Conservation (phyloP, 2,113 vertebrate genomes). For the Oceanites oceanicus region DNA sequence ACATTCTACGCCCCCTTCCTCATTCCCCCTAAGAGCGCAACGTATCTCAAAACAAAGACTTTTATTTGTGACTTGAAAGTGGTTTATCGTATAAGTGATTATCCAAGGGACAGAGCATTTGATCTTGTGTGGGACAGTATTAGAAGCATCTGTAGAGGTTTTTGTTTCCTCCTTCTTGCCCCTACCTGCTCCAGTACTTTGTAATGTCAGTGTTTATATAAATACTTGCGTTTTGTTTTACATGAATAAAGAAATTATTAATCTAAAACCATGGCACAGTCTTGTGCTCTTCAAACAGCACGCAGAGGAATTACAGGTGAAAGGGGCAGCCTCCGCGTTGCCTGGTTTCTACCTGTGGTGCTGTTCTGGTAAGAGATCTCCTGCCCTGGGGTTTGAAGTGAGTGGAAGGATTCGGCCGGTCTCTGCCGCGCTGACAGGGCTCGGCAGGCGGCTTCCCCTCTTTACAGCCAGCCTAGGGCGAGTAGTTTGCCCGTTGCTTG, state of each 20-base stretch:
- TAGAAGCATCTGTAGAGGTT: conserved; percentile 75
- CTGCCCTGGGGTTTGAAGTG: neutral
- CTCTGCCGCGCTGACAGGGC: neutral
- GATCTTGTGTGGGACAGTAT: conserved; percentile 74
- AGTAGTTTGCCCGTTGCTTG: fast-evolving
- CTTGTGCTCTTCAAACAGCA: neutral
- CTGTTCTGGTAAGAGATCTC: too few relatives aligned
- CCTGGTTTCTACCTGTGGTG: fast-evolving
- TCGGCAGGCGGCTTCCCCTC: neutral
- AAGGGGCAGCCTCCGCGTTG: neutral
- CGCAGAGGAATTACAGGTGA: neutral
- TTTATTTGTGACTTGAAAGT: conserved; percentile 65
- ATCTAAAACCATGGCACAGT: neutral
- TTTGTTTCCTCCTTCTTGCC: conserved; percentile 62
- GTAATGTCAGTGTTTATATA: conserved; percentile 81
- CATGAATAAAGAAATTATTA: conserved; percentile 79
- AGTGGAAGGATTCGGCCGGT: neutral
- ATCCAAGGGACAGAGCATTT: conserved; percentile 61
- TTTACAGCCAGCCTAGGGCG: fast-evolving
- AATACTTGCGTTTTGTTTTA: conserved; percentile 80
- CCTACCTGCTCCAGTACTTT: conserved; percentile 67
- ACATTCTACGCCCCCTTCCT: conserved; percentile 3
- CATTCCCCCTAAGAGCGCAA: neutral
- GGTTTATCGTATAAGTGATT: conserved; percentile 67
- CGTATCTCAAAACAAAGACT: conserved; percentile 65